phyloP scores from a whole-genome alignment of 2,113 vertebrate species.

The Pteronura brasiliensis region DNA sequence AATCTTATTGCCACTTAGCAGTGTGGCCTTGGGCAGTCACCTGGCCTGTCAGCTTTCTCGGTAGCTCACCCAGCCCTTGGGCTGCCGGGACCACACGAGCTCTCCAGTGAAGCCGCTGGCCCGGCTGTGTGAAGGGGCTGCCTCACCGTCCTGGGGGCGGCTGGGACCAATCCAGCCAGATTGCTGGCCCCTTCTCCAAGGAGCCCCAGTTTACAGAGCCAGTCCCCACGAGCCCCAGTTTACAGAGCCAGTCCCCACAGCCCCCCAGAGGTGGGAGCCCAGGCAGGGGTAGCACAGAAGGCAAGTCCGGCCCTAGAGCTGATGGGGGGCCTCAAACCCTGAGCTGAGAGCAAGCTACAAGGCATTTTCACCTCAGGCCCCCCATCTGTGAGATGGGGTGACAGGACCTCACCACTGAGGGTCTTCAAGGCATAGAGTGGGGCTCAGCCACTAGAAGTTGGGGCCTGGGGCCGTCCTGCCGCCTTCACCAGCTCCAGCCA shows the following conservation, averaged over 20 bases:
- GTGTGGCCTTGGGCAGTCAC: neutral
- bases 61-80: neutral
- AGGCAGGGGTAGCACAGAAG: neutral
- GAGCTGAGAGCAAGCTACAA: neutral
- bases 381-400: neutral
- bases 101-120: neutral
- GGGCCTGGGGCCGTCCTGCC: neutral
- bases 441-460: fast-evolving
- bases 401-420: neutral
- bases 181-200: neutral
- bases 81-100: neutral
- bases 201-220: neutral
- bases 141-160: neutral
- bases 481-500: neutral
- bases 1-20: fast-evolving
- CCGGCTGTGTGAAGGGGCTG: neutral
- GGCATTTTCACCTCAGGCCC: neutral
- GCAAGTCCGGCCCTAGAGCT: neutral
- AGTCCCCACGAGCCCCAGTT: neutral
- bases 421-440: neutral
- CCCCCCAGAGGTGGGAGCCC: neutral
- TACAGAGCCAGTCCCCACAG: neutral
- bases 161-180: too few relatives aligned
- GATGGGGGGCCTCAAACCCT: neutral
- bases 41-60: neutral